Base-by-base conservation (phyloP, 2,797 vertebrate species). In the Dermochelys coriacea region DNA sequence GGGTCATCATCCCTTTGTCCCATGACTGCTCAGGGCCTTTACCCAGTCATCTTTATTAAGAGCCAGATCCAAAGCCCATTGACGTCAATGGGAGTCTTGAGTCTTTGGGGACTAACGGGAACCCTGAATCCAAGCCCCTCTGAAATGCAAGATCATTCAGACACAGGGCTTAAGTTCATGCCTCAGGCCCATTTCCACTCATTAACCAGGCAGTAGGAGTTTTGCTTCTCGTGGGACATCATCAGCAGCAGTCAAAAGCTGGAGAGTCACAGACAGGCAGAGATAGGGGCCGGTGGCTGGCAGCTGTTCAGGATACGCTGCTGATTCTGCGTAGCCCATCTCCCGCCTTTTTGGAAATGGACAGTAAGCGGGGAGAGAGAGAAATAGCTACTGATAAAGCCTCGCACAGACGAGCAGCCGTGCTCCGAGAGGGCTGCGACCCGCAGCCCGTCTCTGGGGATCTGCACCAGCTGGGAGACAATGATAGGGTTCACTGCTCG, bases 231-330 rank as follows among this genome's bases (percentile, higher is more conserved):
- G 10, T 68, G 59, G 37, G 78, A 29, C 47, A 82, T n/a, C 77
- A 57, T 84, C 61, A 87, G 74, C 85, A 80, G 82, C 89, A 87
- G n/a, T 41, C 49, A 54, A 4, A 78, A 50, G 29, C 81, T 59
- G 55, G 82, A 68, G 14, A 34, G 41, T 12, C 85, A 51, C 80
- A 89, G 83, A 84, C 79, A 87, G 92, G n/a, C 90, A 91, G 88
- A 96, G 96, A 96, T 95, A 95, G 68, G 50, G 86, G 59, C 41
- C 90, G 91, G 90, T 79, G 80, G 91, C 86, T 84, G 75, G 91
- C 96, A 96, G 95, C 96, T 97, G 96, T 54, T 93, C 91, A 71
- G 94, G 95, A 97, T 88, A 90, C 45, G 83, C 78, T 8, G 93
- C 89, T 87, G 95, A 94, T 97, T 96, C 96, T 3, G 82, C 45